Conservation (phyloP, 2,888 invertebrate species). For the Leptinotarsa haldemani region DNA sequence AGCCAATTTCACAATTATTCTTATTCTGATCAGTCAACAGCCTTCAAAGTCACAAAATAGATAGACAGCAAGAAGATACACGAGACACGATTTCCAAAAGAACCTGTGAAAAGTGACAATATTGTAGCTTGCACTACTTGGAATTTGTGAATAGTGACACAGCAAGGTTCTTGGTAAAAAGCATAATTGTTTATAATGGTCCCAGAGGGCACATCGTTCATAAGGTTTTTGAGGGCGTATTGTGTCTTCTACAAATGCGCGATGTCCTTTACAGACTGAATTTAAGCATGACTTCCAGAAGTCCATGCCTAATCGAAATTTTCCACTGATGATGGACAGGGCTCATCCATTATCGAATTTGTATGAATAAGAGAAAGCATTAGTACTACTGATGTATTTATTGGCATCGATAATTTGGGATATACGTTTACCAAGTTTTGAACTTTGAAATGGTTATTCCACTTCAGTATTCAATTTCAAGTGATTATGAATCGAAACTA, state of each 20-base stretch:
- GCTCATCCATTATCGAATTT: slow-evolving; percentile 6
- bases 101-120: slow-evolving; percentile 17
- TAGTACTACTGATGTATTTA: slow-evolving; percentile 23
- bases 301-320: slow-evolving; percentile 20
- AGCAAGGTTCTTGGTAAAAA: slow-evolving; percentile 40
- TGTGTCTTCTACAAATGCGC: slow-evolving; percentile 33
- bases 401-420: slow-evolving; percentile 18
- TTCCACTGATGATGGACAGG: slow-evolving; percentile 22
- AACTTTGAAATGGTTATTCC: not conserved
- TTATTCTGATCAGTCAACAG: slow-evolving; percentile 11
- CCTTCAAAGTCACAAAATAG: slow-evolving; percentile 8
- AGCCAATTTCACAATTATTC: slow-evolving; percentile 1
- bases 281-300: slow-evolving; percentile 19
- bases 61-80: slow-evolving; percentile 10
- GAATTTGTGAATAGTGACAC: slow-evolving; percentile 41
- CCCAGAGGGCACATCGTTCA: slow-evolving; percentile 53
- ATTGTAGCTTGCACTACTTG: slow-evolving; percentile 34
- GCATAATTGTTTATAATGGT: slow-evolving; percentile 48
- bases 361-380: slow-evolving; percentile 11
- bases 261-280: not conserved
- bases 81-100: slow-evolving; percentile 4
- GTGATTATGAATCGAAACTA: no score
- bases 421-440: not conserved
- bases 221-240: slow-evolving; percentile 46
- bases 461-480: no score